Evolutionary conservation across 2,797 vertebrate genomes (phyloP).

Genomic region (Morelia viridis): DNA sequence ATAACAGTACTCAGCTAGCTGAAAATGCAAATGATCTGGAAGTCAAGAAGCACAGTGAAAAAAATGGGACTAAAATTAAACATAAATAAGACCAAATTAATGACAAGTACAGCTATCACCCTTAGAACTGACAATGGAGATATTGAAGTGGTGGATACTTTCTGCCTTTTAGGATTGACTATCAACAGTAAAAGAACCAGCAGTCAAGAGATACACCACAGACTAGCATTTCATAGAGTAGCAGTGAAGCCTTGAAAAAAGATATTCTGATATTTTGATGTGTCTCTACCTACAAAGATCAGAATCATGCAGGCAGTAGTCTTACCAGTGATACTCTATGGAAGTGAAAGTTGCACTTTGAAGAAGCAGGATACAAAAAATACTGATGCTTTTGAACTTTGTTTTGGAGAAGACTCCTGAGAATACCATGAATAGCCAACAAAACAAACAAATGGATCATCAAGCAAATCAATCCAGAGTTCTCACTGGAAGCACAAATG

Average conservation of each 20-base stretch:
- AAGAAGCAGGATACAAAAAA: background rate
- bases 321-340: background rate
- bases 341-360: background rate
- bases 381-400: background rate
- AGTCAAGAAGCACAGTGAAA: background rate
- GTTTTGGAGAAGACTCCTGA: background rate
- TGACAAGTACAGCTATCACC: background rate
- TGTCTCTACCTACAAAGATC: background rate
- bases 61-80: background rate
- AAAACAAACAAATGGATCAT: background rate
- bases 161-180: background rate
- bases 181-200: background rate
- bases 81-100: background rate
- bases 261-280: background rate
- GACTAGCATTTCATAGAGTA: background rate
- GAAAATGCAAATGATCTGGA: background rate
- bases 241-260: background rate
- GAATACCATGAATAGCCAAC: background rate
- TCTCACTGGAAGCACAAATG: background rate
- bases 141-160: background rate
- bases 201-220: background rate
- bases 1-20: background rate
- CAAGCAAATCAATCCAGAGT: background rate
- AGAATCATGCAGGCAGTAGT: background rate
- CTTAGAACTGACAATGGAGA: background rate